A percentile compares a stretch with the other conserved stretches of the same genome.
Evolutionary conservation across 2,797 vertebrate genomes (phyloP).

Genomic region (Buceros bicornis): DNA sequence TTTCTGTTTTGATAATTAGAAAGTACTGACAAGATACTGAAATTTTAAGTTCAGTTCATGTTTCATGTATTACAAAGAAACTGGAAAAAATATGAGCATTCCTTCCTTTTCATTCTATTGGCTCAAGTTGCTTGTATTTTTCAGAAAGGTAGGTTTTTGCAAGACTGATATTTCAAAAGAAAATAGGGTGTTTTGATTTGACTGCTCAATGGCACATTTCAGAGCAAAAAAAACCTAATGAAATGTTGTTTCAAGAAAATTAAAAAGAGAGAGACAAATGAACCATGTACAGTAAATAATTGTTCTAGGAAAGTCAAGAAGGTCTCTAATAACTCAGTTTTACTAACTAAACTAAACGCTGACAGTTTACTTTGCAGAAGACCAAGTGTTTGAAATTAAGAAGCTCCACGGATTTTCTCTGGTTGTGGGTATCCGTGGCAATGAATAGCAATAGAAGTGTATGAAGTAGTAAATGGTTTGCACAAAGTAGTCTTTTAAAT

Average conservation of each 20-base stretch:
- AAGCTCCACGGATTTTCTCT: neutral
- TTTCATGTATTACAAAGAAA: neutral
- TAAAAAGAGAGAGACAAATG: constrained; percentile 13
- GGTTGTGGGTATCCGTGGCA: constrained; percentile 25
- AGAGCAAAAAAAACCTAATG: neutral
- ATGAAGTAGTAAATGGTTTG: constrained; percentile 66
- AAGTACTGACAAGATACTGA: neutral
- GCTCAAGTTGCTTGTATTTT: neutral
- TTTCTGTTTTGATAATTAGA: neutral
- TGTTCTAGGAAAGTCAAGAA: constrained; percentile 23
- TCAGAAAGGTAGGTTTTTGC: neutral
- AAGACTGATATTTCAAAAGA: neutral
- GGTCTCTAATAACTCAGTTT: constrained; percentile 59
- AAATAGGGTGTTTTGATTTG: neutral
- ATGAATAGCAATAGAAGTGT: constrained; percentile 49
- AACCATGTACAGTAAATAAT: constrained; percentile 29
- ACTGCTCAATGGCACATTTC: constrained; percentile 2
- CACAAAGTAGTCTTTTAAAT: constrained; percentile 74
- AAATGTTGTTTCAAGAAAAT: constrained; percentile 59
- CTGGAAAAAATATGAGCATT: neutral
- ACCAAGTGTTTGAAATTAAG: constrained; percentile 39
- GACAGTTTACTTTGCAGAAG: constrained; percentile 45
- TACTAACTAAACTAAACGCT: constrained; percentile 43
- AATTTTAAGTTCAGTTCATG: neutral
- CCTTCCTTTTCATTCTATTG: neutral